These are phyloP conservation scores for Archaeoteleia sp. DNA, from an alignment of 2,888 invertebrate genomes.

Conservation along the genomic window DNA sequence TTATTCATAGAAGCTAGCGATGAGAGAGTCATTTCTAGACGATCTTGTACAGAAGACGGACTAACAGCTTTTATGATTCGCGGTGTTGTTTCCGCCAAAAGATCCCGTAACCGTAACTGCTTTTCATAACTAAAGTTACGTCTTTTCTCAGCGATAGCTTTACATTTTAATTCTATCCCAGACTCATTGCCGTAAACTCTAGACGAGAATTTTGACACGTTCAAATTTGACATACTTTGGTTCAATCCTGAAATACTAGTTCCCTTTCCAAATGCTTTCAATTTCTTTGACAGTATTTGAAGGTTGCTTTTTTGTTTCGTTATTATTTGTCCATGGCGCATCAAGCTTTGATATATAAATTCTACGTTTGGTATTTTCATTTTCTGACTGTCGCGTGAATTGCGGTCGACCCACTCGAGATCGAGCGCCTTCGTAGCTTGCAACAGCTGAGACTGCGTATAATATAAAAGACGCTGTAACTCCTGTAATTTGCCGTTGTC, in stretches of 20 bases:
- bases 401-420: conserved; percentile 82
- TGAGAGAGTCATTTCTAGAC: conserved; percentile 67
- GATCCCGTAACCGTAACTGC: conserved; percentile 62
- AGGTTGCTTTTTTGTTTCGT: conserved; percentile 76
- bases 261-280: conserved; percentile 59
- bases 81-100: conserved; percentile 62
- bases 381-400: conserved; percentile 63
- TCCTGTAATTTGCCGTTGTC: conserved; percentile 82
- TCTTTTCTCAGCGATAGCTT: conserved; percentile 64
- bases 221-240: conserved; percentile 32
- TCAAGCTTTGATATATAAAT: conserved; percentile 86
- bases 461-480: conserved; percentile 82
- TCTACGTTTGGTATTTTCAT: conserved; percentile 84
- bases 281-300: conserved; percentile 59
- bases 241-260: conserved; percentile 53
- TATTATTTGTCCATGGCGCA: conserved; percentile 83
- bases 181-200: conserved; percentile 55
- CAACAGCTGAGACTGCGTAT: conserved; percentile 84
- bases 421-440: conserved; percentile 85
- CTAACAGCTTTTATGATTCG: conserved; percentile 63
- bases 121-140: conserved; percentile 64
- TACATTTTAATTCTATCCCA: conserved; percentile 67
- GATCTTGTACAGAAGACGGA: conserved; percentile 67
- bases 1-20: conserved; percentile 60
- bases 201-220: conserved; percentile 57